These are phyloP conservation scores for Ambastaia sidthimunki DNA, from an alignment of 2,797 vertebrate genomes.

Conservation along the genomic window DNA sequence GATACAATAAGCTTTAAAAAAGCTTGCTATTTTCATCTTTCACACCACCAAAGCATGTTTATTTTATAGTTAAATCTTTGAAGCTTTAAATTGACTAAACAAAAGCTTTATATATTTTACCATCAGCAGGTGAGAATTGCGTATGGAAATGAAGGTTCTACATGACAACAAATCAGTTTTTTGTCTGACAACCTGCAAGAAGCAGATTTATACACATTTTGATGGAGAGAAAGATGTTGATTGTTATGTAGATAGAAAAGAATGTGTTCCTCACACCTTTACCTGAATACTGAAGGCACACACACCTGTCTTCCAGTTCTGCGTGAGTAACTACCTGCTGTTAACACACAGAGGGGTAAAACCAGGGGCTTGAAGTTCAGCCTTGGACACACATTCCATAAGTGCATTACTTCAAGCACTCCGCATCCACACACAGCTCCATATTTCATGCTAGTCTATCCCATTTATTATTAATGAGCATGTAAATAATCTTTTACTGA, in stretches of 20 bases:
- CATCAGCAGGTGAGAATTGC: not conserved
- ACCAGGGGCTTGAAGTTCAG: not conserved
- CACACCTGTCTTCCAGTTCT: conserved; percentile 2
- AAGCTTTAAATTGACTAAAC: not conserved
- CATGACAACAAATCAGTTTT: not conserved
- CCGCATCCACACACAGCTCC: conserved; percentile 33
- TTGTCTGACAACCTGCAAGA: not conserved
- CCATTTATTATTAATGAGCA: conserved; percentile 69
- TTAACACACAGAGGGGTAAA: not conserved
- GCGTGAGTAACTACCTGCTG: not conserved
- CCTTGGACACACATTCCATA: not conserved
- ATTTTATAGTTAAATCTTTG: not conserved
- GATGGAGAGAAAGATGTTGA: not conserved
- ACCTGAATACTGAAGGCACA: not conserved
- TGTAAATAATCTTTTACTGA: conserved; percentile 65
- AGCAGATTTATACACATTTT: not conserved
- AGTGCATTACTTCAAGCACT: conserved; percentile 14
- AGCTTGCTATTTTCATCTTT: not conserved
- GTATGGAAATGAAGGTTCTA: not conserved
- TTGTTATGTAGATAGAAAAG: not conserved
- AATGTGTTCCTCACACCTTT: conserved; percentile 1
- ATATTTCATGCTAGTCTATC: conserved; percentile 67
- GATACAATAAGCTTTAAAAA: conserved; percentile 30
- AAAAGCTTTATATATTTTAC: conserved; percentile 1
- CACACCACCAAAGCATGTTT: too few relatives aligned